Conservation (phyloP, 2,113 vertebrate genomes). For the Bubo blakistoni region DNA sequence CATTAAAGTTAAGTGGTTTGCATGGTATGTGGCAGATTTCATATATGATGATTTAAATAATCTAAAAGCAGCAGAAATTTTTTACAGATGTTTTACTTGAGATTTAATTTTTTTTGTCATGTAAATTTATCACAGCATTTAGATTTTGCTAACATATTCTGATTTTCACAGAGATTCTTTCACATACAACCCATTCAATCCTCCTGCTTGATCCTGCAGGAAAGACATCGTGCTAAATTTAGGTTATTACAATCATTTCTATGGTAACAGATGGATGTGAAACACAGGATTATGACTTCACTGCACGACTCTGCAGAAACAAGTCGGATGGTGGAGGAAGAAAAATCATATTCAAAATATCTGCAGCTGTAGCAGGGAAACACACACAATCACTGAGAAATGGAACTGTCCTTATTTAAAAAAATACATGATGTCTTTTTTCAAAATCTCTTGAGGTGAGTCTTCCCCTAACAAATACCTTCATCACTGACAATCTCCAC, state of each 20-base stretch:
- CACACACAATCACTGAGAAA: background rate
- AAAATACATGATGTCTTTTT: background rate
- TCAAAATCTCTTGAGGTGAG: background rate
- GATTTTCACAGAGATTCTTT: slow-evolving; percentile 27
- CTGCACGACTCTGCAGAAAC: slow-evolving; percentile 54
- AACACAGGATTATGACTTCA: slow-evolving; percentile 68
- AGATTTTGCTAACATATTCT: background rate
- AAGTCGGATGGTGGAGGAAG: slow-evolving; percentile 24
- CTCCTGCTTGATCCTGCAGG: slow-evolving; percentile 53
- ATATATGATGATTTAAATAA: background rate
- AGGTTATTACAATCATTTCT: slow-evolving; percentile 69
- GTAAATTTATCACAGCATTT: slow-evolving; percentile 1
- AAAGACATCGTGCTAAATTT: slow-evolving; percentile 62
- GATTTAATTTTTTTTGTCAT: background rate
- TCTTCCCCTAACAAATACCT: background rate
- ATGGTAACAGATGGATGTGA: slow-evolving; percentile 69
- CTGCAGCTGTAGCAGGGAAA: slow-evolving; percentile 16
- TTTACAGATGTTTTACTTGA: background rate
- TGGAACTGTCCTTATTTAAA: background rate
- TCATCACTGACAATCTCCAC: background rate
- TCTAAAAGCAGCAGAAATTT: background rate
- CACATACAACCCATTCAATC: slow-evolving; percentile 30
- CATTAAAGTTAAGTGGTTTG: background rate
- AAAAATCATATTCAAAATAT: slow-evolving; percentile 45
- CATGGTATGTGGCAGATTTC: background rate